Evolutionary conservation across 2,888 invertebrate species (phyloP).

Genomic region (Cephus rjabovi): DNA sequence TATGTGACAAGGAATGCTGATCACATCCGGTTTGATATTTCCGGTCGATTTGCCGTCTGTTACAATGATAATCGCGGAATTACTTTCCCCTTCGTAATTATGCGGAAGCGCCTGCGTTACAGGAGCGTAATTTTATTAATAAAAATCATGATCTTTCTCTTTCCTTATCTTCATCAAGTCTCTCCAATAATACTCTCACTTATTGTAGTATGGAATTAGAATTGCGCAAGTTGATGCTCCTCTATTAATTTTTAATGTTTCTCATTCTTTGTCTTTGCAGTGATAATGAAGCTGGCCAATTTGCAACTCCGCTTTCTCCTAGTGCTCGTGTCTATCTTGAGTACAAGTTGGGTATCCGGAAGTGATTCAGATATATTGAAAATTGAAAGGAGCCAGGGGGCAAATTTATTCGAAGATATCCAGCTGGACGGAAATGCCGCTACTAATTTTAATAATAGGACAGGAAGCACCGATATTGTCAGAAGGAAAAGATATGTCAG

Average conservation of each 20-base stretch:
- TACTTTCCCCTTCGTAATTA: neutral
- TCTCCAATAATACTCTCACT: neutral
- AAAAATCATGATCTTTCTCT: neutral
- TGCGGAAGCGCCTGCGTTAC: neutral
- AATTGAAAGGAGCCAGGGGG: neutral
- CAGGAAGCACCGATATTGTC: conserved; percentile 14
- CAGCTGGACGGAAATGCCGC: neutral
- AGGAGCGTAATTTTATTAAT: neutral
- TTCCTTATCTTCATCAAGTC: neutral
- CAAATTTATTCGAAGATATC: neutral
- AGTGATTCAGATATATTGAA: neutral
- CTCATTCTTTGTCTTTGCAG: neutral
- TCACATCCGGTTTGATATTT: neutral
- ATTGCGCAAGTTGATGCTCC: neutral
- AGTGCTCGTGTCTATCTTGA: neutral
- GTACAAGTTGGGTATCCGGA: neutral
- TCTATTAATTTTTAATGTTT: neutral
- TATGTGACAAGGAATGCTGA: too few relatives aligned
- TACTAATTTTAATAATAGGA: neutral
- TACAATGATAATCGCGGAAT: neutral
- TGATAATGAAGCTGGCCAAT: conserved; percentile 27
- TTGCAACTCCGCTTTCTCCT: neutral
- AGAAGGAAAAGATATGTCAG: conserved; percentile 52
- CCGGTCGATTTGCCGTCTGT: neutral
- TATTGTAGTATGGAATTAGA: neutral